phyloP scores from a whole-genome alignment of 2,113 vertebrate genomes.

The Amblyornis subalaris region DNA sequence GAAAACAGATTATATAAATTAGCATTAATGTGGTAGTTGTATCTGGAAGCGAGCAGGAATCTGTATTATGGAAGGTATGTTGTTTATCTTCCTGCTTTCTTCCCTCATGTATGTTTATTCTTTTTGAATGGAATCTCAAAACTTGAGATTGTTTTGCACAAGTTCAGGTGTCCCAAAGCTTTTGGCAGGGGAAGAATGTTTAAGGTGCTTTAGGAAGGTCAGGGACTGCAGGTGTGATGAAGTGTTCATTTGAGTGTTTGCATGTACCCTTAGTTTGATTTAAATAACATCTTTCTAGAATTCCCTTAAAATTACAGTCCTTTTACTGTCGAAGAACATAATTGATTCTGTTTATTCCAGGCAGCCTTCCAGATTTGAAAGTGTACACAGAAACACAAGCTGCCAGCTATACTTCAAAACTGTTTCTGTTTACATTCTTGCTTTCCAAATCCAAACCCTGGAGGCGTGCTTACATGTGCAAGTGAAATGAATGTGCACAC shows the following conservation, averaged over 20 bases:
- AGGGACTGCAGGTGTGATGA: neutral
- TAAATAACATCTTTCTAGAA: neutral
- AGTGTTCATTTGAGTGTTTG: neutral
- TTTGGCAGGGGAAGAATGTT: neutral
- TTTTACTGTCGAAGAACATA: conserved; percentile 35
- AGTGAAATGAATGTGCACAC: neutral
- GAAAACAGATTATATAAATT: neutral
- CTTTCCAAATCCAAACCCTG: conserved; percentile 55
- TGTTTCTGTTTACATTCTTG: conserved; percentile 51
- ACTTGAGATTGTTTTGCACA: neutral
- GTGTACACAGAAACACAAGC: conserved; percentile 52
- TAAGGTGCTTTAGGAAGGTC: neutral
- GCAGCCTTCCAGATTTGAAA: conserved; percentile 50
- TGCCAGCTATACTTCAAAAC: conserved; percentile 51
- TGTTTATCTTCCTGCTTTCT: neutral
- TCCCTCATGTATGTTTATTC: neutral
- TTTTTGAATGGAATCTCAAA: neutral
- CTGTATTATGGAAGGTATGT: neutral
- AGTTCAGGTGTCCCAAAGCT: neutral
- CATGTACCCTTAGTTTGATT: neutral
- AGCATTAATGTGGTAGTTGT: neutral
- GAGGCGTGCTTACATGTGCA: conserved; percentile 41
- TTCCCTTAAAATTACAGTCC: conserved; percentile 1
- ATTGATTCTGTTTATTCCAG: conserved; percentile 46
- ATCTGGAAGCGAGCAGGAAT: neutral